Evolutionary conservation across 2,113 vertebrate genomes (phyloP), one percentile per base, ranked within the genome.

Genomic region (Megaceryle torquata): DNA sequence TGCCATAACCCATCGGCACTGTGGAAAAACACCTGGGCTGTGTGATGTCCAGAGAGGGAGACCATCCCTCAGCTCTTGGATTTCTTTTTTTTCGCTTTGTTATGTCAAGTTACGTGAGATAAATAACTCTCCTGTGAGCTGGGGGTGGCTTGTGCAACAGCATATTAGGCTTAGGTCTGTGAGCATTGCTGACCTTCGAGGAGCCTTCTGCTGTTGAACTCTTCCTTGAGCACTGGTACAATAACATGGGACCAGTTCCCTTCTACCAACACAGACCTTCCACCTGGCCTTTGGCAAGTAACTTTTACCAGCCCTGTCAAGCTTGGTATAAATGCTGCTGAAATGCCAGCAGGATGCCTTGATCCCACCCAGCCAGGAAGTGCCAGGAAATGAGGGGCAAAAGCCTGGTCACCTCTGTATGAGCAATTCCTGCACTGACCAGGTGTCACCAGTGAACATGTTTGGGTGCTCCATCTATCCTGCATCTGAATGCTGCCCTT

Each of bases 1-100:
- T 33, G 87, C 74, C 28, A 14, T 9, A 28, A n/a, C 35, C 63
- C 79, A 65, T 41, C n/a, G 13, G 39, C 16, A 3, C 60, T 37
- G 41, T 88, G 91, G 93, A 96, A 84, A 94, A 92, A 89, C 91
- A 79, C 75, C 54, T 10, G 2, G 37, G 72, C 71, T 28, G 48
- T 0, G 20, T 33, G 82, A 53, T 4, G 7, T 6, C 59, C 9
- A 2, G 22, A 33, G 63, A 29, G 5, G 56, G 76, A 78, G 82
- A 84, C 44, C 57, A 33, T 92, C 89, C 83, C 65, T 65, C 77
- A 18, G 37, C 72, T n/a, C 15, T 2, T 39, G 41, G 48, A n/a
- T 51, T 51, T 51, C 50, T 35, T 26, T 13, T 20, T 60, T 33
- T 65, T 86, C 46, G 35, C 68, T 84, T 35, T 46, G 65, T 79